Conservation (phyloP, 1,140 invertebrate species). For the Euwallacea similis region DNA sequence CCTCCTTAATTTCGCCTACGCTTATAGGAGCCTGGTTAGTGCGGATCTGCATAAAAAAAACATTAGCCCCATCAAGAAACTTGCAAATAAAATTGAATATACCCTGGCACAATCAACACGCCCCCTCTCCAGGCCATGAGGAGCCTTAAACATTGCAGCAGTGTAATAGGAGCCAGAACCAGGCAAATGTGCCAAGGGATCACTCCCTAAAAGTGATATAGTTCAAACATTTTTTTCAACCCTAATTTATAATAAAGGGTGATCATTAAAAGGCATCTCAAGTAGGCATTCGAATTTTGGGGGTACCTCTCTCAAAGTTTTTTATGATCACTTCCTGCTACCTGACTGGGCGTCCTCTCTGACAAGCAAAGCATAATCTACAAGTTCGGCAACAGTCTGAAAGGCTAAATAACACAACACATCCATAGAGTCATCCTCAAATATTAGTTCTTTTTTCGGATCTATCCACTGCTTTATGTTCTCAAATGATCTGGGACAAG, state of each 20-base stretch:
- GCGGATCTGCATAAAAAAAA: conserved; percentile 47
- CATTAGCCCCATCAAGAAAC: not conserved
- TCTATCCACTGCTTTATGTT: conserved; percentile 59
- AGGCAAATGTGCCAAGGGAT: conserved; percentile 61
- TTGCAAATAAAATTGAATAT: not conserved
- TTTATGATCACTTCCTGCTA: not conserved
- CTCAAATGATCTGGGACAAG: conserved; percentile 49
- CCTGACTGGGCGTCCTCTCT: conserved; percentile 62
- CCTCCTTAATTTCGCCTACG: conserved; percentile 60
- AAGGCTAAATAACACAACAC: conserved; percentile 70
- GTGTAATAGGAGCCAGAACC: conserved; percentile 59
- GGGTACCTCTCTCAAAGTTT: too few species aligned
- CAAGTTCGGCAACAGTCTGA: conserved; percentile 71
- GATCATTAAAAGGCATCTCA: too few species aligned
- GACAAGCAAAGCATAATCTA: conserved; percentile 67
- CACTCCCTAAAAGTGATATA: conserved; percentile 39
- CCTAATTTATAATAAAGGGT: not conserved
- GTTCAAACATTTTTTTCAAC: not conserved
- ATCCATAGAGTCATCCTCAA: conserved; percentile 59
- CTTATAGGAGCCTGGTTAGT: conserved; percentile 58
- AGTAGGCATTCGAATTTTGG: too few species aligned
- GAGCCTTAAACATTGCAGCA: conserved; percentile 50
- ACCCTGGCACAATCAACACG: conserved; percentile 58
- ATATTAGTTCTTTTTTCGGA: conserved; percentile 56
- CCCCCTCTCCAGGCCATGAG: conserved; percentile 52